A percentile compares a stretch with the other conserved stretches of the same genome.
phyloP scores from a whole-genome alignment of 2,797 vertebrate species.

The Tangara arthus region DNA sequence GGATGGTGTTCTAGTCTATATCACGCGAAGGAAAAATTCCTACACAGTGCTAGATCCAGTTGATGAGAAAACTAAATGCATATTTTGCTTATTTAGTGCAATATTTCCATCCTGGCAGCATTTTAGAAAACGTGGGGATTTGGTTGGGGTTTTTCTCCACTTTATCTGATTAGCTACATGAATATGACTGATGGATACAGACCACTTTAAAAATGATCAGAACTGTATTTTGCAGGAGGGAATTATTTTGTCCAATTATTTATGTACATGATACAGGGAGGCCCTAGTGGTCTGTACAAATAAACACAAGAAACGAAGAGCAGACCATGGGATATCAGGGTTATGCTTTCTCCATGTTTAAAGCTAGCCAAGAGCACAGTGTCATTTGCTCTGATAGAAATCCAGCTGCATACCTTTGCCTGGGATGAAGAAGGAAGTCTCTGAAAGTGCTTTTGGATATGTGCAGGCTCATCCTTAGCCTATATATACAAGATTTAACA shows the following conservation, averaged over 20 bases:
- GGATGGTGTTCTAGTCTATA: not conserved
- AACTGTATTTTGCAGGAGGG: not conserved
- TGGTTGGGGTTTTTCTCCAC: accelerated
- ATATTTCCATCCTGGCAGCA: not conserved
- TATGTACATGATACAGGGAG: not conserved
- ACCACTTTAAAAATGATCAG: not conserved
- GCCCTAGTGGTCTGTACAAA: not conserved
- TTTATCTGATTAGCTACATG: not conserved
- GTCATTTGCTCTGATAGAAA: not conserved
- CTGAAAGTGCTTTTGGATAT: not conserved
- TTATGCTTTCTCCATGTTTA: not conserved
- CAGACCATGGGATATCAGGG: not conserved
- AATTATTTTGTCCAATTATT: not conserved
- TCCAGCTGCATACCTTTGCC: not conserved
- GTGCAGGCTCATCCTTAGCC: not conserved
- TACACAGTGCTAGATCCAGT: not conserved
- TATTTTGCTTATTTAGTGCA: not conserved
- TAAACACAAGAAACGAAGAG: not conserved
- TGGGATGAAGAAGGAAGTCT: not conserved
- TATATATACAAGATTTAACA: not conserved
- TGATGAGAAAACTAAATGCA: not conserved
- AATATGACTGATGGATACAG: not conserved
- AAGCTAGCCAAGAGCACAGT: not conserved
- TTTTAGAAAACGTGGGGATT: not conserved
- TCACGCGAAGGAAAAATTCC: not conserved